Conservation (phyloP, 2,797 vertebrate species). For the Labroides dimidiatus region DNA sequence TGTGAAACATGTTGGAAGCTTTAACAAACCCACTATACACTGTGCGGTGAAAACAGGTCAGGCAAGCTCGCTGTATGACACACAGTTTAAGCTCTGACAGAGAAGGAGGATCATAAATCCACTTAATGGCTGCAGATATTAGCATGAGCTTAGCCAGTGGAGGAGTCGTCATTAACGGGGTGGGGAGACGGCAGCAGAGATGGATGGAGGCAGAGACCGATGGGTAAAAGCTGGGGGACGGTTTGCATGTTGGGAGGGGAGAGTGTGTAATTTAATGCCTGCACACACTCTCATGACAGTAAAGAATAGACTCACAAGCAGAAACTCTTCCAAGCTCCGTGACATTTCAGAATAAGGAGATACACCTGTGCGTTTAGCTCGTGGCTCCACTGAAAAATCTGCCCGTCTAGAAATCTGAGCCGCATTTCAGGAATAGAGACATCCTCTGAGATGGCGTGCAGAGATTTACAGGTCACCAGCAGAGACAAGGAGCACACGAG, state of each 20-base stretch:
- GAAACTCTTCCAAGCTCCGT: not conserved
- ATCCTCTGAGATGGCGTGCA: not conserved
- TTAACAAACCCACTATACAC: not conserved
- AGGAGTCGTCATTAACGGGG: constrained; percentile 51
- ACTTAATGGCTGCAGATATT: constrained; percentile 69
- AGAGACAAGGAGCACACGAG: not conserved
- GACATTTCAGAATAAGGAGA: not conserved
- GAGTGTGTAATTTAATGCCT: constrained; percentile 3
- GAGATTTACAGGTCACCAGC: constrained; percentile 6
- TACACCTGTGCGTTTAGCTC: not conserved
- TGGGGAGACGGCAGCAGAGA: constrained; percentile 30
- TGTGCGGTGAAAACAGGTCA: constrained; percentile 1
- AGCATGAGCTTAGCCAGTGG: constrained; percentile 54
- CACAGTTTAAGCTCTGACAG: constrained; percentile 31
- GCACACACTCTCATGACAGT: not conserved
- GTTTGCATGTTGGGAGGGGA: not conserved
- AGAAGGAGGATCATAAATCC: constrained; percentile 63
- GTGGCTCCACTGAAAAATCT: not conserved
- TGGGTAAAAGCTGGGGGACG: not conserved
- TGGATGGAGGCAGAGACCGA: constrained; percentile 21
- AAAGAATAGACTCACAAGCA: not conserved
- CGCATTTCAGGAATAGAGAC: not conserved
- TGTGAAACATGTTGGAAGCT: not conserved
- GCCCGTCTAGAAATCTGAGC: not conserved
- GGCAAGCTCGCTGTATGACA: constrained; percentile 3